A percentile compares a stretch with the other conserved stretches of the same genome.
These are phyloP conservation scores for Trochalopteron elliotii DNA, from an alignment of 2,113 vertebrate genomes.

Conservation along the genomic window DNA sequence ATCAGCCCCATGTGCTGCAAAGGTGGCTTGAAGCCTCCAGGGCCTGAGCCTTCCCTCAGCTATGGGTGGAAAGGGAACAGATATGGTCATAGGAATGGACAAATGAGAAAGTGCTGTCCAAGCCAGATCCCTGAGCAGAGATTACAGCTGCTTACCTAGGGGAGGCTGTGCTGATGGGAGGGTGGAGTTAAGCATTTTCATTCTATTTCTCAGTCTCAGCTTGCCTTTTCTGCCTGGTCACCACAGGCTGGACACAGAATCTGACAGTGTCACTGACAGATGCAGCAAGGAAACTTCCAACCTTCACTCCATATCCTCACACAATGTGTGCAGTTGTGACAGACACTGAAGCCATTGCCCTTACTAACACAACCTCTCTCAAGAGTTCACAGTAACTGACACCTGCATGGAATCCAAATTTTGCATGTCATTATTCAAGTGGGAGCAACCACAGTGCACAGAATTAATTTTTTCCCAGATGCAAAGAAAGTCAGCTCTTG, in stretches of 20 bases:
- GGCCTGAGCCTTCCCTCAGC: not conserved
- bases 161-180: not conserved
- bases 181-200: not conserved
- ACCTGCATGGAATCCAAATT: not conserved
- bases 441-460: not conserved
- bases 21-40: not conserved
- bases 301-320: not conserved
- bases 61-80: not conserved
- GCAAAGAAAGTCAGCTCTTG: not conserved
- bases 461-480: not conserved
- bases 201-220: not conserved
- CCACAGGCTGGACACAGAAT: not conserved
- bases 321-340: fast-evolving
- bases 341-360: not conserved
- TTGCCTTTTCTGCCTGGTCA: not conserved
- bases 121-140: not conserved
- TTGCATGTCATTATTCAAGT: not conserved
- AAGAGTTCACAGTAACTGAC: not conserved
- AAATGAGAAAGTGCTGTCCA: not conserved
- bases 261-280: not conserved
- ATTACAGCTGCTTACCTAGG: not conserved
- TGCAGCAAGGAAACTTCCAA: not conserved
- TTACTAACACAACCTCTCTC: not conserved
- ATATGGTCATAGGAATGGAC: fast-evolving
- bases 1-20: not conserved